Conservation (phyloP, 92 coral and sea anemone genomes). For the Zoanthus gigantus region DNA sequence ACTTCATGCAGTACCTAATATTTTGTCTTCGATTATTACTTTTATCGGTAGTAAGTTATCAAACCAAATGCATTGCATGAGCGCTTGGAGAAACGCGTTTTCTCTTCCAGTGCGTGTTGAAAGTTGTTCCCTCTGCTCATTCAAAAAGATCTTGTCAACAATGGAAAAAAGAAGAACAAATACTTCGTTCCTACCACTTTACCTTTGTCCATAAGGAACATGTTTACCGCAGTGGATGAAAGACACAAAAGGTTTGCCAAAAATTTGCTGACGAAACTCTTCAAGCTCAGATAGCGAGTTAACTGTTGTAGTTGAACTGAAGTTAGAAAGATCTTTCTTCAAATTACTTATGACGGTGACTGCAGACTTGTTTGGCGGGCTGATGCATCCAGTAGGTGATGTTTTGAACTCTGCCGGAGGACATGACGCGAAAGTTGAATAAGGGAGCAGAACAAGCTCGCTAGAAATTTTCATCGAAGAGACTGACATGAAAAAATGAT, state of each 20-base stretch:
- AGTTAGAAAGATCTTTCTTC: conserved; percentile 71
- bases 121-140: no score
- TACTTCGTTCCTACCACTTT: neutral
- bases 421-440: conserved; percentile 63
- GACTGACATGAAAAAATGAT: no score
- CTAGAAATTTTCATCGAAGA: neutral
- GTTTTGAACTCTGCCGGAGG: conserved; percentile 68
- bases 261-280: conserved; percentile 69
- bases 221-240: conserved; percentile 84
- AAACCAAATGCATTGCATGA: no score
- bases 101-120: no score
- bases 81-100: no score
- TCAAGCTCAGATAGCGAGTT: conserved; percentile 59
- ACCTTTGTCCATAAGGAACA: conserved; percentile 93
- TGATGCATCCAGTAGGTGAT: conserved; percentile 30
- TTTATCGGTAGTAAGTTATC: no score
- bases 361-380: conserved; percentile 54
- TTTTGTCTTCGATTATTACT: no score
- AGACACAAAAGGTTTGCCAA: conserved; percentile 70
- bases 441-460: conserved; percentile 67
- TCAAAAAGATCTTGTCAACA: no score
- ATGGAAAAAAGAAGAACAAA: no score
- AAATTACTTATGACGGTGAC: conserved; percentile 72
- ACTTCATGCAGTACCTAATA: no score
- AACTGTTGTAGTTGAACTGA: conserved; percentile 54